Conservation (phyloP, 2,113 vertebrate genomes). For the Meleagris gallopavo region DNA sequence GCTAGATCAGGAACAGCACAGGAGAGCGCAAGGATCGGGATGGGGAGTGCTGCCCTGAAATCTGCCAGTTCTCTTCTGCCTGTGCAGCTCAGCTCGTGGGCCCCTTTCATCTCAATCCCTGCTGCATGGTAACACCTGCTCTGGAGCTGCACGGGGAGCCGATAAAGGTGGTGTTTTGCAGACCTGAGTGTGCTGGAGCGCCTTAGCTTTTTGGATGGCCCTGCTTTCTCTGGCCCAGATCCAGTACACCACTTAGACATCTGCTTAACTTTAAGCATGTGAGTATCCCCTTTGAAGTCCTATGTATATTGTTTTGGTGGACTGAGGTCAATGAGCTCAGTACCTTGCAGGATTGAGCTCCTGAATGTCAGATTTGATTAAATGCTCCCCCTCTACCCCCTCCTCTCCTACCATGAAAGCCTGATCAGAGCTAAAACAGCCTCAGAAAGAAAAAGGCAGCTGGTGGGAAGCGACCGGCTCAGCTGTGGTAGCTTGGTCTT, state of each 20-base stretch:
- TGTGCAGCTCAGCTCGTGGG: background rate
- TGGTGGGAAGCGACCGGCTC: constrained; percentile 20
- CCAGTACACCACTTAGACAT: constrained; percentile 65
- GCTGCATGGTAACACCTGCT: constrained; percentile 42
- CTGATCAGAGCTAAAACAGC: constrained; percentile 28
- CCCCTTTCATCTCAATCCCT: constrained; percentile 31
- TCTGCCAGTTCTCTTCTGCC: background rate
- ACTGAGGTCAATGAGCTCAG: constrained; percentile 67
- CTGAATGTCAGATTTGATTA: constrained; percentile 71
- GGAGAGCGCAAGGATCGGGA: background rate
- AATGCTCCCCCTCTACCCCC: constrained; percentile 12
- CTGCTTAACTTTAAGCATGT: constrained; percentile 73
- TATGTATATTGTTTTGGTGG: constrained; percentile 61
- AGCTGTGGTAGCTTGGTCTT: constrained; percentile 11
- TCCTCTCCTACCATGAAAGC: constrained; percentile 4
- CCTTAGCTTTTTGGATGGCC: constrained; percentile 49
- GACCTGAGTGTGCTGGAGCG: background rate
- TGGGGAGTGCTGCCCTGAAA: background rate
- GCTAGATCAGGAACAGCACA: background rate
- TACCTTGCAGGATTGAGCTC: constrained; percentile 70
- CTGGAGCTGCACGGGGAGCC: background rate
- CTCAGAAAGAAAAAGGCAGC: background rate
- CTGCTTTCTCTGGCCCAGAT: constrained; percentile 47
- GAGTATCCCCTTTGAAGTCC: constrained; percentile 70
- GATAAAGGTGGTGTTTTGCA: constrained; percentile 25